A percentile compares a stretch with the other conserved stretches of the same genome.
Conservation (phyloP, 2,888 invertebrate species). For the Athalia circularis region DNA sequence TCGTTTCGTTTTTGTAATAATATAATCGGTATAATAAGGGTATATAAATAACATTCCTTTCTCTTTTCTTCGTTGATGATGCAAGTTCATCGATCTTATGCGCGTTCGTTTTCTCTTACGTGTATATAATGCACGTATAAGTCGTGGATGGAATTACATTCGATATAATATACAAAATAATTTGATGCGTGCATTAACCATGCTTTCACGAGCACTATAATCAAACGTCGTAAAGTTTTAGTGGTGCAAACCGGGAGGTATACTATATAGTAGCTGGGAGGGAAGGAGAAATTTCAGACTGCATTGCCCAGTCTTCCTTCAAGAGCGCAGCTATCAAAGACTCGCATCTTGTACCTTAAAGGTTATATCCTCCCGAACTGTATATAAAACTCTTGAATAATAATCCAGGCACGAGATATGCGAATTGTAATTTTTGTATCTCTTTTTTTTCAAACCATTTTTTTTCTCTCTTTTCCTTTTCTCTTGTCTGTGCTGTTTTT, state of each 20-base stretch:
- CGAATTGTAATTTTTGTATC: too few species aligned
- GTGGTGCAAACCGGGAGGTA: conserved; percentile 10
- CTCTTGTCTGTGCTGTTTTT: conserved; percentile 25
- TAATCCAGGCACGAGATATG: too few species aligned
- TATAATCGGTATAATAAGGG: too few species aligned
- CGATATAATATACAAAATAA: conserved; percentile 31
- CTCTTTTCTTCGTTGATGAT: not conserved
- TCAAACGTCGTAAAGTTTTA: conserved; percentile 46
- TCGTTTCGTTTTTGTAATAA: too few species aligned
- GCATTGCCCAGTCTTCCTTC: not conserved
- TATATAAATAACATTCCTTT: too few species aligned
- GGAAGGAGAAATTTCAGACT: not conserved
- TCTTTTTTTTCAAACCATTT: conserved; percentile 29
- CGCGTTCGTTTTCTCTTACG: not conserved
- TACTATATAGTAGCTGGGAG: too few species aligned
- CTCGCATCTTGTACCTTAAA: too few species aligned
- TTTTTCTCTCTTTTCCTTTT: conserved; percentile 45
- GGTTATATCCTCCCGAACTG: too few species aligned
- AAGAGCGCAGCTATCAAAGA: not conserved
- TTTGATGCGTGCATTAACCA: conserved; percentile 45
- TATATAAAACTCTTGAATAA: too few species aligned
- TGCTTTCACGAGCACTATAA: conserved; percentile 46
- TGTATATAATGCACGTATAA: too few species aligned
- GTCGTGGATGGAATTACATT: not conserved
- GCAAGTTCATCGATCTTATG: not conserved